Evolutionary conservation across 1,140 invertebrate species (phyloP).

Genomic region (Caerostris extrusa): DNA sequence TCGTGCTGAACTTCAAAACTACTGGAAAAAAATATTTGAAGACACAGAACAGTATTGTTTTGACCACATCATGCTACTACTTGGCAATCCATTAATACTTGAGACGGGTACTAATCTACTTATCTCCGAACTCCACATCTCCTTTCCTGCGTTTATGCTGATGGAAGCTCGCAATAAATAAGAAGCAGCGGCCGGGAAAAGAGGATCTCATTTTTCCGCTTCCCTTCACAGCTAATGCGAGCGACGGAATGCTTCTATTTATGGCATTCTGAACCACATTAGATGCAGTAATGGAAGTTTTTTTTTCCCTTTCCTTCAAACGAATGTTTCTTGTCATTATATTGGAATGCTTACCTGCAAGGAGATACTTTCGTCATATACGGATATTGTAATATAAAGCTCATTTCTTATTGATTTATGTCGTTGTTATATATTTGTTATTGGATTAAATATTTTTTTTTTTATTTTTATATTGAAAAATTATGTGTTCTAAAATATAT

Average conservation of each 20-base stretch:
- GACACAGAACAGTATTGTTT: neutral
- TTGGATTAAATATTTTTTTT: no score
- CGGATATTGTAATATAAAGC: no score
- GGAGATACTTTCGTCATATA: neutral
- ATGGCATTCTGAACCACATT: neutral
- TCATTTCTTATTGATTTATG: no score
- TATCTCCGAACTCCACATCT: slow-evolving; percentile 53
- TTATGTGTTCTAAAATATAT: no score
- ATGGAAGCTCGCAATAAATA: slow-evolving; percentile 1
- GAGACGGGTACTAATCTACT: slow-evolving; percentile 39
- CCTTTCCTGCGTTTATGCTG: neutral
- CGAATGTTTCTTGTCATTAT: neutral
- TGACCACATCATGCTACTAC: neutral
- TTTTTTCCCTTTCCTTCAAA: neutral
- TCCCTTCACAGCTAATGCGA: neutral
- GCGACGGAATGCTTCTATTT: neutral
- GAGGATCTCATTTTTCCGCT: slow-evolving; percentile 28
- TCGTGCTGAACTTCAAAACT: no score
- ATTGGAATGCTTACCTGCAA: neutral
- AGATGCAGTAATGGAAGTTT: neutral
- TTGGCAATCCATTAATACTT: slow-evolving; percentile 46
- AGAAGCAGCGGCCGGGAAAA: neutral
- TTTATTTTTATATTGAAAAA: no score
- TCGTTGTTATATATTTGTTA: no score
- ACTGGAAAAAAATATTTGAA: no score